Evolutionary conservation across 2,797 vertebrate genomes (phyloP).

Genomic region (Pseudomugil gertrudae): DNA sequence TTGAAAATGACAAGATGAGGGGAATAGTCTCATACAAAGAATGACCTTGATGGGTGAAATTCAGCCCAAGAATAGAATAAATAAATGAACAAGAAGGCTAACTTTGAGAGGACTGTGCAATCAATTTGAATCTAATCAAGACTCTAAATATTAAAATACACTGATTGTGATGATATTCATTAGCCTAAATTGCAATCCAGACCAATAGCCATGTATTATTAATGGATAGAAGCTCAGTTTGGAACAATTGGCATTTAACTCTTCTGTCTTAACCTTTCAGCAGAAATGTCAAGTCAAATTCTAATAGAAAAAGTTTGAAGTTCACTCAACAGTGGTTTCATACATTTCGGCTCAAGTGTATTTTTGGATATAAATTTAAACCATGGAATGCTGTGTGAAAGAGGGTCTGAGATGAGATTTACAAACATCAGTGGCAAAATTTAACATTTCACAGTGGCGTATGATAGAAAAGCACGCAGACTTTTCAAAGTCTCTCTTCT

Average conservation of each 20-base stretch:
- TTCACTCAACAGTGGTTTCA: constrained; percentile 57
- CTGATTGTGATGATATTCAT: constrained; percentile 62
- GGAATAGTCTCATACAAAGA: constrained; percentile 39
- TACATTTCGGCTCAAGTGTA: constrained; percentile 45
- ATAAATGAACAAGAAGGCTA: constrained; percentile 12
- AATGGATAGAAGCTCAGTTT: constrained; percentile 55
- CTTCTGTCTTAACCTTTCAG: constrained; percentile 69
- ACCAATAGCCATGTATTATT: constrained; percentile 71
- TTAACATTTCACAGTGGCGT: constrained; percentile 38
- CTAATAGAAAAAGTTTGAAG: constrained; percentile 57
- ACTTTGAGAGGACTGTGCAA: constrained; percentile 22
- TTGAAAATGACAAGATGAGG: constrained; percentile 57
- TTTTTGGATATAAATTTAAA: constrained; percentile 25
- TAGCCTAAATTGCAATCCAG: constrained; percentile 50
- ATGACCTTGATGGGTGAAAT: constrained; percentile 62
- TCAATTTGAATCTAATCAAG: constrained; percentile 67
- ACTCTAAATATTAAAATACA: constrained; percentile 50
- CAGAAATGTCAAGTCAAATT: constrained; percentile 70
- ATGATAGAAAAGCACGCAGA: constrained; percentile 23
- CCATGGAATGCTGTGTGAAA: constrained; percentile 21
- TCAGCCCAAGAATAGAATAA: constrained; percentile 6
- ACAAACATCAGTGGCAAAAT: constrained; percentile 41
- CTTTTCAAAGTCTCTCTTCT: constrained; percentile 5
- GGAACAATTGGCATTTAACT: constrained; percentile 72
- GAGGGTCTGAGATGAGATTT: constrained; percentile 35